Evolutionary conservation across 2,113 vertebrate genomes (phyloP), one percentile per base, ranked within the genome.

Genomic region (Okapia johnstoni): DNA sequence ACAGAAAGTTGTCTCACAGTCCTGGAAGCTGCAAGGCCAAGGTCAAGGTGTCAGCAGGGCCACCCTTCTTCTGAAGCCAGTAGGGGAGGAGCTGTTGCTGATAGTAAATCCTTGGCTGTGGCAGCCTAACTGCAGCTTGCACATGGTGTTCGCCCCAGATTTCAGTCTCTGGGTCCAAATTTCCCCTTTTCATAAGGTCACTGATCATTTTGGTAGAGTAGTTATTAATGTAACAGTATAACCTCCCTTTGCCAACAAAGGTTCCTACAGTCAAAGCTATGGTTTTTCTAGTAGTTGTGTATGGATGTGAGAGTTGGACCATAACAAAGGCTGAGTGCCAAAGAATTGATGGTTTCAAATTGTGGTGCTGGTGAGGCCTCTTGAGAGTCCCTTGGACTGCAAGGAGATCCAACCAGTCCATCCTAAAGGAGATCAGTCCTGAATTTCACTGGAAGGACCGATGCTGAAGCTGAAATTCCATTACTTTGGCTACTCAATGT

Each of bases 21-120:
- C 88, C 6, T 36, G 46, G 86, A 83, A 52, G 43, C 8, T 50
- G 23, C 25, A 77, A 1, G 33, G 54, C 19, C 83, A 48, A n/a
- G 48, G 28, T 86, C 11, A 40, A 15, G 61, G 25, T 25, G 13
- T 61, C 23, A 17, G 19, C 3, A 3, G 58, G 36, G 54, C 21
- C 12, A 0, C 0, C 0, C n/a, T 76, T 21, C 43, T 19, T 77
- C 17, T 7, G 3, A 36, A 15, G 14, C 11, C n/a, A 1, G 7
- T 1, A 46, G 25, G 23, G 50, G 30, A 61, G 40, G 1, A 7
- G 33, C 33, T 13, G 25, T 19, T 55, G 73, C 26, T 88, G 46
- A 66, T 28, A 36, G 23, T 8, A 2, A 52, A 13, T 48, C 48
- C 28, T 55, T 63, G 92, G 17, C 48, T 21, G 25, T 23, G 28